phyloP scores from a whole-genome alignment of 2,888 invertebrate genomes.

The Rhorus exstirpatorius region DNA sequence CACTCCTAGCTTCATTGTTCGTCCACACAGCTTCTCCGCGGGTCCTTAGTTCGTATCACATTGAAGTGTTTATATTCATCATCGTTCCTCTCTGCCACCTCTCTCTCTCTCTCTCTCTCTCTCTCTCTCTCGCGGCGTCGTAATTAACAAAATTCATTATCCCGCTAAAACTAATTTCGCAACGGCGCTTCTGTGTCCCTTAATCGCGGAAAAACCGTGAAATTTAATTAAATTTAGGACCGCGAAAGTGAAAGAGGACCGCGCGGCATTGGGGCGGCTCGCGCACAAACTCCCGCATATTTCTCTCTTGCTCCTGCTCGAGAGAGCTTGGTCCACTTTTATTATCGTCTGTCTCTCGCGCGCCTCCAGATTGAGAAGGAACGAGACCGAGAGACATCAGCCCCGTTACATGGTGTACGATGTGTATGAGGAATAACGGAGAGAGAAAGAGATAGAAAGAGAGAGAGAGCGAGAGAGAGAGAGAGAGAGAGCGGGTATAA shows the following conservation, averaged over 20 bases:
- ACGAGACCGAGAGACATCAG: constrained; percentile 43
- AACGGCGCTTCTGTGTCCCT: constrained; percentile 81
- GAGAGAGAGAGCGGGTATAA: too few relatives aligned
- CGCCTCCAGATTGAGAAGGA: constrained; percentile 59
- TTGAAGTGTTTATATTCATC: constrained; percentile 27
- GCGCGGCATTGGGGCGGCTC: constrained; percentile 54
- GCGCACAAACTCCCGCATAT: constrained; percentile 7
- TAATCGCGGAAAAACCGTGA: constrained; percentile 86
- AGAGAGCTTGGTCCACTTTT: constrained; percentile 28
- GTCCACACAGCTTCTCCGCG: not conserved
- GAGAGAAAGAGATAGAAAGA: too few relatives aligned
- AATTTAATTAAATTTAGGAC: constrained; percentile 86
- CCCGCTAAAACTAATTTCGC: constrained; percentile 84
- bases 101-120: constrained; percentile 46
- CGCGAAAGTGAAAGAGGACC: constrained; percentile 82
- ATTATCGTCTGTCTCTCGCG: constrained; percentile 38
- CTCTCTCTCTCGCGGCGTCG: constrained; percentile 74
- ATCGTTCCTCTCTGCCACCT: not conserved
- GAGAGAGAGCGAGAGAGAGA: too few relatives aligned
- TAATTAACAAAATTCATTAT: constrained; percentile 86
- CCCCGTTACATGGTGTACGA: constrained; percentile 22
- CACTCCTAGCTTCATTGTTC: not conserved
- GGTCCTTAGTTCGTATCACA: constrained; percentile 8
- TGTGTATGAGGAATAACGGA: constrained; percentile 58
- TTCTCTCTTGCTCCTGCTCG: constrained; percentile 27